phyloP scores from a whole-genome alignment of 2,113 vertebrate species.

The Asarcornis scutulata region DNA sequence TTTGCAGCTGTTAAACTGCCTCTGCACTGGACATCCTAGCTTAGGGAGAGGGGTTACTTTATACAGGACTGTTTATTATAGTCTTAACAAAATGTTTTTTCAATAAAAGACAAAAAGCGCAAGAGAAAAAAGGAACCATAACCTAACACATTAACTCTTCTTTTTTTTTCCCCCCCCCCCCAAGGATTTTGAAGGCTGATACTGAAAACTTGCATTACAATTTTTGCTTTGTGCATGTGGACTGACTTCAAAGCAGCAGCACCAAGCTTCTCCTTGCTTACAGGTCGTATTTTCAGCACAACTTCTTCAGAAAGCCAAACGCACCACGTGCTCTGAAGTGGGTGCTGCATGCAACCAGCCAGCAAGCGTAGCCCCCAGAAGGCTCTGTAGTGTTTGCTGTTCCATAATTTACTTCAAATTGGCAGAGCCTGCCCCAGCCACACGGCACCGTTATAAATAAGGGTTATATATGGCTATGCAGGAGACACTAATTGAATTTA shows the following conservation, averaged over 20 bases:
- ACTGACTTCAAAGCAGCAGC: background rate
- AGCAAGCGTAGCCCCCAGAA: background rate
- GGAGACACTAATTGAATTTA: background rate
- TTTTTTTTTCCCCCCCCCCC: background rate
- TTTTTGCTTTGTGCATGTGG: background rate
- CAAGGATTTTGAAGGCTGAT: background rate
- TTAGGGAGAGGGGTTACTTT: background rate
- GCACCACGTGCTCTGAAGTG: background rate
- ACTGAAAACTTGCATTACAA: background rate
- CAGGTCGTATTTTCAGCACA: background rate
- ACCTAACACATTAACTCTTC: background rate
- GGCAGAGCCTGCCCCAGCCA: background rate
- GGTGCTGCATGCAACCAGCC: background rate
- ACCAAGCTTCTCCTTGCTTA: background rate
- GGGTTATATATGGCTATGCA: background rate
- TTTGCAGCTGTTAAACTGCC: background rate
- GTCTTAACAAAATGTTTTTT: background rate
- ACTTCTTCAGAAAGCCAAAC: background rate
- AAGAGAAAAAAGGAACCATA: background rate
- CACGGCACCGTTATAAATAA: background rate
- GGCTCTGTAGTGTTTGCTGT: background rate
- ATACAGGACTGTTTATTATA: background rate
- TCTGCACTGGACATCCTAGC: background rate
- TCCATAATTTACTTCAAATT: background rate
- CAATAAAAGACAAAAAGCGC: background rate